A percentile compares a stretch with the other conserved stretches of the same genome.
Evolutionary conservation across 2,113 vertebrate species (phyloP).

Genomic region (Malaclemys terrapin): DNA sequence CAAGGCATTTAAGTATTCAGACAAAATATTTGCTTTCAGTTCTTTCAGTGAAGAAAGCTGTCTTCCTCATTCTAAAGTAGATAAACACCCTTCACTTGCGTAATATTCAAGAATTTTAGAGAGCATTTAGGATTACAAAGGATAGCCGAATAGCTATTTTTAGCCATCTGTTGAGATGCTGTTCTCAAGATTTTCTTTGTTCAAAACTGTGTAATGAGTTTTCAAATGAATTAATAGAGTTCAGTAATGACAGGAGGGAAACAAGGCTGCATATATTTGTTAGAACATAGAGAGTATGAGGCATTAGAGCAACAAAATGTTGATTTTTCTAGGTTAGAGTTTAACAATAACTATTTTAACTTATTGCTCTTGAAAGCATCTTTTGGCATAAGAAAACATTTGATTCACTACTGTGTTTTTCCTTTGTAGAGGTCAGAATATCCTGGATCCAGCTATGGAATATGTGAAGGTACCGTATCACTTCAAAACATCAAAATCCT

Average conservation of each 20-base stretch:
- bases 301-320: not conserved
- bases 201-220: not conserved
- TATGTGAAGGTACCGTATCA: conserved; percentile 88
- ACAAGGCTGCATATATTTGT: not conserved
- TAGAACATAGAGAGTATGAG: not conserved
- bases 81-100: not conserved
- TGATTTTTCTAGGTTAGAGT: not conserved
- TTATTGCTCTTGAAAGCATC: not conserved
- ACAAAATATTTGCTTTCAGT: not conserved
- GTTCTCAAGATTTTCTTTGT: not conserved
- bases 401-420: conserved; percentile 49
- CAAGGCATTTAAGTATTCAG: not conserved
- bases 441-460: conserved; percentile 82
- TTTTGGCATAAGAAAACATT: not conserved
- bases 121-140: not conserved
- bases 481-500: not conserved
- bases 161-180: not conserved
- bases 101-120: not conserved
- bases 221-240: not conserved
- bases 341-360: not conserved
- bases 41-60: not conserved
- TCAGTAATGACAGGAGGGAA: not conserved
- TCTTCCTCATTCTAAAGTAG: not conserved
- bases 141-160: not conserved
- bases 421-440: conserved; percentile 80